Conservation (phyloP, 2,888 invertebrate genomes). For the Ormyrus rosae region DNA sequence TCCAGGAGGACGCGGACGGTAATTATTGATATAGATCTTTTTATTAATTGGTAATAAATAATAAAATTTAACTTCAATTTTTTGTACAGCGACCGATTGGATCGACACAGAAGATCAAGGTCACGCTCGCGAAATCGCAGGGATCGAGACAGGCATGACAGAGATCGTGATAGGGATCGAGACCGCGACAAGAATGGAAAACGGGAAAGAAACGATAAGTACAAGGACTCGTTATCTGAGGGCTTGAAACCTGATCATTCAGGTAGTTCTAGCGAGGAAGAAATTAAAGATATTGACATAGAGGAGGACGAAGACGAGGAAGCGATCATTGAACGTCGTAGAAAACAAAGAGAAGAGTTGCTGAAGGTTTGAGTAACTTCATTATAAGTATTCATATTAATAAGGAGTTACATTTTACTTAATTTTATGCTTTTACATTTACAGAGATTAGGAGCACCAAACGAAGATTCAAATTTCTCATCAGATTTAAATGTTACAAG, state of each 20-base stretch:
- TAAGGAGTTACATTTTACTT: background rate
- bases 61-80: background rate
- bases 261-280: conserved; percentile 84
- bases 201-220: conserved; percentile 78
- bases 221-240: conserved; percentile 86
- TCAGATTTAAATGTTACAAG: conserved; percentile 65
- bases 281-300: conserved; percentile 83
- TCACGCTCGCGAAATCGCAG: conserved; percentile 67
- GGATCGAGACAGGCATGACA: conserved; percentile 69
- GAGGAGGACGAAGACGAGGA: conserved; percentile 95
- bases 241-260: conserved; percentile 83
- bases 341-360: conserved; percentile 92
- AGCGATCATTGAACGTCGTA: conserved; percentile 90
- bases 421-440: conserved; percentile 43
- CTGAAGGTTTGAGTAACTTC: conserved; percentile 80
- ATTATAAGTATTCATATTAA: background rate
- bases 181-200: conserved; percentile 74
- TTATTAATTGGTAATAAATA: background rate
- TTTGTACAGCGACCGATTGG: conserved; percentile 46
- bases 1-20: conserved; percentile 58
- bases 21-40: background rate
- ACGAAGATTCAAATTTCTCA: conserved; percentile 78
- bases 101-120: conserved; percentile 64
- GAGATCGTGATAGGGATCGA: conserved; percentile 74
- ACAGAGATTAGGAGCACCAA: conserved; percentile 79